phyloP scores from a whole-genome alignment of 1,140 invertebrate species.

The Papilio dardanus region DNA sequence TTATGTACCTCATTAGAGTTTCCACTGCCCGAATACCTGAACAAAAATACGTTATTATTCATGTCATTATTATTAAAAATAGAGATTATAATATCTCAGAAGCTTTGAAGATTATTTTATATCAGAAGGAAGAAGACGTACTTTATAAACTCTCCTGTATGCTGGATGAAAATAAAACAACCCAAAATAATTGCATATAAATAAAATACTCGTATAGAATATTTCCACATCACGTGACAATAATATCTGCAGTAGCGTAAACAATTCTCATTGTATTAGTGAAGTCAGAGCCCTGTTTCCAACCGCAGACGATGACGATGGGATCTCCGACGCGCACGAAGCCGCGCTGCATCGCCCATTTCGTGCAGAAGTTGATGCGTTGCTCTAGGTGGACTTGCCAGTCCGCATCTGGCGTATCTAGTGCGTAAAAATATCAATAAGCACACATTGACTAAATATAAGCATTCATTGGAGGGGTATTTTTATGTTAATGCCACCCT shows the following conservation, averaged over 20 bases:
- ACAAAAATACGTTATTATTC: too few species aligned
- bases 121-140: neutral
- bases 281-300: constrained; percentile 88
- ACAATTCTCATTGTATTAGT: constrained; percentile 91
- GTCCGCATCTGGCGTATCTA: constrained; percentile 61
- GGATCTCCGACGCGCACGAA: constrained; percentile 88
- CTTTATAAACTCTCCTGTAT: neutral
- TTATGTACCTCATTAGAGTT: neutral
- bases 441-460: too few species aligned
- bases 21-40: neutral
- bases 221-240: neutral
- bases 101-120: neutral
- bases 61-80: too few species aligned
- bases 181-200: neutral
- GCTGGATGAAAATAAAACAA: neutral
- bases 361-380: constrained; percentile 86
- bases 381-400: constrained; percentile 86
- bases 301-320: constrained; percentile 89
- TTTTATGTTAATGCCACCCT: too few species aligned
- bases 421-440: too few species aligned
- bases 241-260: constrained; percentile 73
- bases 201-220: neutral
- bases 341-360: constrained; percentile 84
- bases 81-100: too few species aligned
- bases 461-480: too few species aligned